These are phyloP conservation scores for Coendou prehensilis DNA, from an alignment of 2,797 vertebrate species.

Conservation along the genomic window DNA sequence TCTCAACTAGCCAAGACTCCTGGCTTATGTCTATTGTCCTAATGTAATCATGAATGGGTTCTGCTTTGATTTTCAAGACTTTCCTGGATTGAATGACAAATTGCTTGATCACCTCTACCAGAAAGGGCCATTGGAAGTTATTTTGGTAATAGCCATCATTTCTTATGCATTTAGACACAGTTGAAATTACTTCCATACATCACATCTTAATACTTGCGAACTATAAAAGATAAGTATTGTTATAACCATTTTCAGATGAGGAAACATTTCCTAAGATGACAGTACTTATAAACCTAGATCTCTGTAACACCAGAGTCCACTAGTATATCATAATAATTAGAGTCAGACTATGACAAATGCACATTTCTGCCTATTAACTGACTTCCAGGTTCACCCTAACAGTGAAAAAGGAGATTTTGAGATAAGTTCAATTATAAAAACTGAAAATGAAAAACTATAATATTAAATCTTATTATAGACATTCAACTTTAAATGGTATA, in stretches of 20 bases:
- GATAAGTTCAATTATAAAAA: not conserved
- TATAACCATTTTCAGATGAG: conserved; percentile 7
- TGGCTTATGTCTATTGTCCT: not conserved
- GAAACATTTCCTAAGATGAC: not conserved
- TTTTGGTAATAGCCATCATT: conserved; percentile 2
- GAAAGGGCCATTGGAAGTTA: not conserved
- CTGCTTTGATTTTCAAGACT: not conserved
- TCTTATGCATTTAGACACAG: conserved; percentile 41
- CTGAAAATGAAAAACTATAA: not conserved
- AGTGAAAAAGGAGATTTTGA: not conserved
- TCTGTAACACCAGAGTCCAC: not conserved
- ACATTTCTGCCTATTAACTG: not conserved
- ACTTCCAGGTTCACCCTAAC: not conserved
- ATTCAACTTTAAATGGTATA: not conserved
- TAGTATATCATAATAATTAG: not conserved
- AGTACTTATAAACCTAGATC: not conserved
- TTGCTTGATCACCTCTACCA: not conserved
- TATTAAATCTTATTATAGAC: not conserved
- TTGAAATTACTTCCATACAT: not conserved
- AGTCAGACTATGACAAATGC: conserved; percentile 29
- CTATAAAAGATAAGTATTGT: not conserved
- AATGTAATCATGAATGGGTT: not conserved
- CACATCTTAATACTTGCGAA: not conserved
- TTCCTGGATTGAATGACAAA: not conserved
- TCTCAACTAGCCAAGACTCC: not conserved